Evolutionary conservation across 2,797 vertebrate genomes (phyloP), one percentile per base, ranked within the genome.

Genomic region (Dromococcyx pavoninus): DNA sequence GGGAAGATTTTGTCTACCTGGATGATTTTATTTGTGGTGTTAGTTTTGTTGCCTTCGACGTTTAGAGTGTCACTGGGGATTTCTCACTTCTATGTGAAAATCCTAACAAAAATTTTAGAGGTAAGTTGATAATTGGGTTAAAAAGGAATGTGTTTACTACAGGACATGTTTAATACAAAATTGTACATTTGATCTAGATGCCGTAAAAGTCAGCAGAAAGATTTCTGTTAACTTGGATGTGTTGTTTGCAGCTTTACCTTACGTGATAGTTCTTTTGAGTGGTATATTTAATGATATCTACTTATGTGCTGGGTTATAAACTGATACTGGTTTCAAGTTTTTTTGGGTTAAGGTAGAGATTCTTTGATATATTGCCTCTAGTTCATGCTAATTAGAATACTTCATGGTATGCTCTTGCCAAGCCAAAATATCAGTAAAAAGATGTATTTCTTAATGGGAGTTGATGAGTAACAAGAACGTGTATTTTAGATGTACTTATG

Each of bases 61-160:
- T 88, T 96, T 37, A 80, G 94, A 51, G 79, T 90, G 24, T 94
- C 96, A 15, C 4, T 96, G 73, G 82, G 94, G 30, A 94, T 96
- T 92, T 93, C 75, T 92, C 91, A 88, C 61, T 50, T 91, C 58
- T 96, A 94, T 78, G 93, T 94, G 76, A 94, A 93, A 94, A 83
- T 33, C 33, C 1, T 96, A 86, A 58, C 91, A 74, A 92, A 93
- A 86, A 17, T 69, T 2, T 84, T 96, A 28, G 88, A 94, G 96
- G 96, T 96, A 94, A 96, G 94, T 92, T 89, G 72, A 73, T 53
- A 76, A 57, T 39, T 58, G n/a, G 1, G 5, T 66, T 86, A 5
- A 66, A 76, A 73, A 91, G 57, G 37, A 89, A 27, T 24, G 7
- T 70, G 60, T 60, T 89, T 93, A 13, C 21, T 87, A 41, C 16